Percentiles rank a stretch among this genome's conserved stretches.
Conservation (phyloP, 1,140 invertebrate species). For the Zophobas morio region DNA sequence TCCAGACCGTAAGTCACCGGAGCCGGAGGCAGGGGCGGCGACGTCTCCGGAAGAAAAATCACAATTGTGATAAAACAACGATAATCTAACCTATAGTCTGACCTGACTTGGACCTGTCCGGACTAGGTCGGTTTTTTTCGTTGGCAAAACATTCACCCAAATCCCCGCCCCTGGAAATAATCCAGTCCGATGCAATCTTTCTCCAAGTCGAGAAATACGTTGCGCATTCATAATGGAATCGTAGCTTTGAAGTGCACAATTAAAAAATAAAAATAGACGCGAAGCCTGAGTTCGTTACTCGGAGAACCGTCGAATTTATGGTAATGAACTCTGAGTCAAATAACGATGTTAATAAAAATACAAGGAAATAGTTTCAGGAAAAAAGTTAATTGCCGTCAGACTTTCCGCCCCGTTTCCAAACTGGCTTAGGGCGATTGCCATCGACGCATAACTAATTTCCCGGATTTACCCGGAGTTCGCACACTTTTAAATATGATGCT, state of each 20-base stretch:
- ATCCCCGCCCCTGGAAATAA: neutral
- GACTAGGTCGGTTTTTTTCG: too few relatives aligned
- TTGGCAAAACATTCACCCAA: too few relatives aligned
- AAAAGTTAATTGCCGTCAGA: constrained; percentile 6
- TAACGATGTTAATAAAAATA: neutral
- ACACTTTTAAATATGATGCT: neutral
- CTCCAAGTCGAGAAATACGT: constrained; percentile 2
- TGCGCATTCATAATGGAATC: constrained; percentile 30
- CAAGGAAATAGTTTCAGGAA: neutral
- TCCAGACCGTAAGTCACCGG: constrained; percentile 23
- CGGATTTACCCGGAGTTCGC: constrained; percentile 24
- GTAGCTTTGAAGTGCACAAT: neutral
- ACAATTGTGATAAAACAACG: too few relatives aligned
- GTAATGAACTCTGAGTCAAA: constrained; percentile 2
- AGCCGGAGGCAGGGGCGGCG: neutral
- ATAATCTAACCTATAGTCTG: too few relatives aligned
- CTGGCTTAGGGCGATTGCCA: constrained; percentile 12
- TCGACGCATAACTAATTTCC: constrained; percentile 5
- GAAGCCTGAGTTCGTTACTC: constrained; percentile 10
- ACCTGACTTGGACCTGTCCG: too few relatives aligned
- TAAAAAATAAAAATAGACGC: constrained; percentile 26
- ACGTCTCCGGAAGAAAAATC: too few relatives aligned
- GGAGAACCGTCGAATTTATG: constrained; percentile 19
- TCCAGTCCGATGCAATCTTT: neutral
- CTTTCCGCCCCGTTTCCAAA: neutral